phyloP scores from a whole-genome alignment of 37 sponge, comb jelly and placozoan genomes.

The Lycopodina hypogea region DNA sequence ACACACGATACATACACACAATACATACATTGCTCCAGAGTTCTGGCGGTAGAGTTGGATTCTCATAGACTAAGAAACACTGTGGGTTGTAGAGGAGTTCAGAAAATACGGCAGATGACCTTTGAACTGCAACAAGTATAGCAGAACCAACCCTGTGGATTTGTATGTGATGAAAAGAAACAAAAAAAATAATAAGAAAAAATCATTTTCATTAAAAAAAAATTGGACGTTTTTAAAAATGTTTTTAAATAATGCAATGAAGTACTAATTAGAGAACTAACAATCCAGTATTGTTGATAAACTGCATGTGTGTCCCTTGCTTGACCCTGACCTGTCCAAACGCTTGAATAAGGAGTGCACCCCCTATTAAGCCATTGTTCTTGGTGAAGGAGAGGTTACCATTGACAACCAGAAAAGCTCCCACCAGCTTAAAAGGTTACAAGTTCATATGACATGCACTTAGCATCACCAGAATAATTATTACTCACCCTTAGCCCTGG shows the following conservation, averaged over 20 bases:
- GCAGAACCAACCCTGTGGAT: conserved; percentile 63
- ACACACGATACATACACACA: no score
- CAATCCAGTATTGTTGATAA: conserved; percentile 69
- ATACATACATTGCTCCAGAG: conserved; percentile 46
- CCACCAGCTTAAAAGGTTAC: conserved; percentile 32
- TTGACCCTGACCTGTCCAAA: conserved; percentile 59
- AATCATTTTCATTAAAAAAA: no score
- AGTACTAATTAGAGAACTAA: background rate
- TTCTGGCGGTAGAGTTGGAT: conserved; percentile 13
- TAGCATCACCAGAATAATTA: background rate
- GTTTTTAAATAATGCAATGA: background rate
- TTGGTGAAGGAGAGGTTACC: conserved; percentile 38
- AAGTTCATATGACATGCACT: background rate
- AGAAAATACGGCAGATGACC: conserved; percentile 33
- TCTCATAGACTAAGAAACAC: conserved; percentile 62
- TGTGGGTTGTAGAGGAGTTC: conserved; percentile 47
- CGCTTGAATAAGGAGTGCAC: conserved; percentile 40
- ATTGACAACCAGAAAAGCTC: conserved; percentile 20
- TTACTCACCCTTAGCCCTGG: conserved; percentile 27
- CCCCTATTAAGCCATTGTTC: conserved; percentile 36
- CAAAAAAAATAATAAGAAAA: no score
- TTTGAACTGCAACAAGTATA: conserved; percentile 60
- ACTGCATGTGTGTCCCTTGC: conserved; percentile 27
- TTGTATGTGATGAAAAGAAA: background rate
- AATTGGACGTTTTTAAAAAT: no score